These are phyloP conservation scores for Phyllotis vaccarum DNA, from an alignment of 2,797 vertebrate species.

Conservation along the genomic window DNA sequence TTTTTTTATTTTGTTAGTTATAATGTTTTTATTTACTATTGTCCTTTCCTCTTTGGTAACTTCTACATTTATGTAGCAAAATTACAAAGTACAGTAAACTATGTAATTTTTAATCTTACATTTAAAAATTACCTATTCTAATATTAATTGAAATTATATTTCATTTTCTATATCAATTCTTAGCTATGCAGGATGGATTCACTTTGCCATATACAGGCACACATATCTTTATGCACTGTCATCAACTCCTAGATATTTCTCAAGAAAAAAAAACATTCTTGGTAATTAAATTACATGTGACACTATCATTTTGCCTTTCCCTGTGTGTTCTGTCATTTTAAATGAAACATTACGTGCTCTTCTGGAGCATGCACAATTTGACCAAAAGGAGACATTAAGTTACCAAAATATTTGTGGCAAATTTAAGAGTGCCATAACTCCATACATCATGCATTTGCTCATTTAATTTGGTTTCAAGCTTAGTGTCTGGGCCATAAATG, in stretches of 20 bases:
- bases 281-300: background rate
- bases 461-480: background rate
- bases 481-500: background rate
- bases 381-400: background rate
- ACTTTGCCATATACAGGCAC: background rate
- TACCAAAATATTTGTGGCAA: background rate
- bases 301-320: background rate
- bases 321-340: background rate
- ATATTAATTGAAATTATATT: background rate
- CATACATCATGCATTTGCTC: background rate
- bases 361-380: background rate
- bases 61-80: slow-evolving; percentile 3
- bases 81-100: background rate
- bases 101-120: background rate
- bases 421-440: background rate
- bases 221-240: background rate
- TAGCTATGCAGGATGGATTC: background rate
- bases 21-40: background rate
- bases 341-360: background rate
- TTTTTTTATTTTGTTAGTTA: background rate
- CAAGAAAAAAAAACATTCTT: background rate
- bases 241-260: background rate
- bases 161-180: slow-evolving; percentile 30
- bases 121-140: background rate
- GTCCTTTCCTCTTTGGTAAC: background rate